Base-by-base conservation (phyloP, 2,888 invertebrate species). In the Nemurella pictetii region DNA sequence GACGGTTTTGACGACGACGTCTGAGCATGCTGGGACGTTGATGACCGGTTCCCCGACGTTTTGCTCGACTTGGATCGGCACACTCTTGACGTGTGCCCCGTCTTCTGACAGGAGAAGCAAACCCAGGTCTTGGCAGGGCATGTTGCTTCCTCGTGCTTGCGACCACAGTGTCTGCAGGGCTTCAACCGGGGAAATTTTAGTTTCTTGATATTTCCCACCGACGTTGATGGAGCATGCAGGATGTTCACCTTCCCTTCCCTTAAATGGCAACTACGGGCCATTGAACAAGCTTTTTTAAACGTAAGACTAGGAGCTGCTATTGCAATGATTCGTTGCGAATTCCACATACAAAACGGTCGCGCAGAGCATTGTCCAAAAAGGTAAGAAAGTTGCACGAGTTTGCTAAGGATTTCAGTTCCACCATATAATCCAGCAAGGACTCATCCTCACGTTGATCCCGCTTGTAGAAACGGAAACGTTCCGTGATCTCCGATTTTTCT, bases 401-500 rank as follows among this genome's bases (percentile, higher is more conserved):
- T 9, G 88, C 87, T 12, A 87, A 29, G 7, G 85, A 87, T 83
- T 87, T 88, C 28, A 89, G 77, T 72, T 85, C 87, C 12, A 87
- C 86, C 4, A 86, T 83, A 84, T 86, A 87, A 25, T 86, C 86
- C 15, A 83, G 77, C 9, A 87, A 85, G 9, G 85, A 84, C 83
- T 87, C 87, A 0, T 75, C 83, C 7, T 72, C 78, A 12, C 75
- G 26, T 85, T 88, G 88, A 75, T 86, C 55, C 25, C 87, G 84
- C 80, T 87, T 87, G 83, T 87, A 87, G 85, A 88, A 88, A 83
- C 87, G 87, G 81, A 87, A 88, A 25, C 87, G 80, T 85, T 89
- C 88, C 0, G 87, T 87, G 27, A 88, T 88, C 2, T 87, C 84
- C n/a, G n/a, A n/a, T n/a, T n/a, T n/a, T 85, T 87, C 87, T 27